Conservation (phyloP, 2,113 vertebrate genomes). For the Cebidichthys violaceus region DNA sequence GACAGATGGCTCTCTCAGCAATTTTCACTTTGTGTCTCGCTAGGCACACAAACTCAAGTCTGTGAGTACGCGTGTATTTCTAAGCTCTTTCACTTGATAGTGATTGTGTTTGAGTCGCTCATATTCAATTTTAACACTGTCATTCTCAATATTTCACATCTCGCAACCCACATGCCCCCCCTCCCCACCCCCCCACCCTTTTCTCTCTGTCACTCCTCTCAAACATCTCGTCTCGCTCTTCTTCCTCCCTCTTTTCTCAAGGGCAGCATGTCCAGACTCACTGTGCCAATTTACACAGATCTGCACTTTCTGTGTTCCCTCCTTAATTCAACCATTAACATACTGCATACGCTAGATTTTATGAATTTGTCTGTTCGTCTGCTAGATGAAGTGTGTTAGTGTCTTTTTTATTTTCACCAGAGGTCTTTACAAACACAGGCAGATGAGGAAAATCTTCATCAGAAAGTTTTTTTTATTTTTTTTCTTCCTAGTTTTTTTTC, state of each 20-base stretch:
- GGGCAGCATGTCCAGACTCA: slow-evolving; percentile 7
- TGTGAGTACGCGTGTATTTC: background rate
- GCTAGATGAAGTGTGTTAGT: background rate
- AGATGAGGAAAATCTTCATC: background rate
- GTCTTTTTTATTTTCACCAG: background rate
- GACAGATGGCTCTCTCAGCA: slow-evolving; percentile 68
- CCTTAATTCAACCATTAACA: slow-evolving; percentile 6
- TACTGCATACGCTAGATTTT: background rate
- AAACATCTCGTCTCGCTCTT: slow-evolving; percentile 22
- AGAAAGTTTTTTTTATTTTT: background rate
- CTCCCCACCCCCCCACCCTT: background rate
- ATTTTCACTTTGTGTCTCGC: slow-evolving; percentile 36
- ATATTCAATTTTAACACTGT: slow-evolving; percentile 72
- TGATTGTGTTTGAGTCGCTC: slow-evolving; percentile 57
- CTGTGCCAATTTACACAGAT: slow-evolving; percentile 9
- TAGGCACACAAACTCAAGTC: background rate
- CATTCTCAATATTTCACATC: slow-evolving; percentile 62
- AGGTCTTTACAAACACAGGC: background rate
- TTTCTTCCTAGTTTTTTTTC: background rate
- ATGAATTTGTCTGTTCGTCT: background rate
- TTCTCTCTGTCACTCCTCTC: slow-evolving; percentile 17
- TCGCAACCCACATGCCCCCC: background rate
- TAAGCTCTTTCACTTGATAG: slow-evolving; percentile 47
- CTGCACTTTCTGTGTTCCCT: background rate
- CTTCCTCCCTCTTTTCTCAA: slow-evolving; percentile 13